Evolutionary conservation across 2,888 invertebrate genomes (phyloP).

Genomic region (Harpalus rufipes): DNA sequence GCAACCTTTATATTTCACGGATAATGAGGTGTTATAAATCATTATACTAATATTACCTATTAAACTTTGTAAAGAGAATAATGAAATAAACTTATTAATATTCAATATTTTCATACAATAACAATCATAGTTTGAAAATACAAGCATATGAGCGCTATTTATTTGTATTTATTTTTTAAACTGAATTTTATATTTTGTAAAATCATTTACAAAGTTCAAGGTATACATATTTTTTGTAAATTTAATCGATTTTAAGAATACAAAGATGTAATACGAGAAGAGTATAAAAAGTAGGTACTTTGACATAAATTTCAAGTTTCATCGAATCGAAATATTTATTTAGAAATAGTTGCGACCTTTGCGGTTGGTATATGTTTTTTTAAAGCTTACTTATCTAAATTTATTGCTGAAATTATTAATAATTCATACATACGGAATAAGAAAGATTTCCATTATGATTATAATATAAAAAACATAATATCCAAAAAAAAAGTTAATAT

Average conservation of each 20-base stretch:
- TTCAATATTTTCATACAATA: background rate
- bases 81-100: background rate
- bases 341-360: background rate
- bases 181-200: background rate
- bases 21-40: conserved; percentile 25
- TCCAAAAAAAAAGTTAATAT: too few species aligned
- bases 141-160: background rate
- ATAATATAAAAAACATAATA: too few species aligned
- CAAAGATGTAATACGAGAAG: conserved; percentile 24
- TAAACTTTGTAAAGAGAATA: background rate
- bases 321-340: conserved; percentile 4
- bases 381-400: conserved; percentile 13
- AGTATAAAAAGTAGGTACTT: conserved; percentile 29
- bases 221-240: conserved; percentile 32
- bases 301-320: conserved; percentile 43
- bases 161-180: background rate
- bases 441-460: too few species aligned
- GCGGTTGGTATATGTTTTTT: conserved; percentile 1
- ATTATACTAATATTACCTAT: background rate
- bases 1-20: conserved; percentile 1
- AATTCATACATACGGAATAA: too few species aligned
- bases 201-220: conserved; percentile 49
- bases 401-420: background rate
- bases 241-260: conserved; percentile 24
- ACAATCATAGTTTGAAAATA: too few species aligned